Conservation (phyloP, 2,797 vertebrate genomes). For the Menidia menidia region DNA sequence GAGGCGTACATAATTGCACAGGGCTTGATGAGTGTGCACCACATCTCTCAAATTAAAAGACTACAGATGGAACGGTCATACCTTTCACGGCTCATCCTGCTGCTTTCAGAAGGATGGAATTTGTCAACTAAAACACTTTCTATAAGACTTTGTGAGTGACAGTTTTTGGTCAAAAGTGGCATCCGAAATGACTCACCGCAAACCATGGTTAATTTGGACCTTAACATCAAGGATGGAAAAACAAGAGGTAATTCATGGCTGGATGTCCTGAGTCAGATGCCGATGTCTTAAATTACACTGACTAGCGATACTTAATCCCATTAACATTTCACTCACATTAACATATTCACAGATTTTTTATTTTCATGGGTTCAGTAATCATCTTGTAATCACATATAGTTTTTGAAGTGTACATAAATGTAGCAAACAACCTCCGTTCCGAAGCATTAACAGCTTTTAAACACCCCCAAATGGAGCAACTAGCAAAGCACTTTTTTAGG, state of each 20-base stretch:
- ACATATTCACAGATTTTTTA: slow-evolving; percentile 21
- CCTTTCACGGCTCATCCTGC: slow-evolving; percentile 50
- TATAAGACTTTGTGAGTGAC: slow-evolving; percentile 26
- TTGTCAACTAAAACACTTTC: slow-evolving; percentile 17
- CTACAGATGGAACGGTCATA: slow-evolving; percentile 61
- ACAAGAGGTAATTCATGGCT: slow-evolving; percentile 2
- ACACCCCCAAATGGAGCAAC: background rate
- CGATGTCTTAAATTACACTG: slow-evolving; percentile 23
- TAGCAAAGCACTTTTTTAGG: background rate
- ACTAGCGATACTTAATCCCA: slow-evolving; percentile 18
- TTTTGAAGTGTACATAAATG: slow-evolving; percentile 23
- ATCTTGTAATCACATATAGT: slow-evolving; percentile 11
- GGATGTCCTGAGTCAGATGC: background rate
- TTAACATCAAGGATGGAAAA: background rate
- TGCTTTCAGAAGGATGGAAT: slow-evolving; percentile 24
- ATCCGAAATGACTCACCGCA: background rate
- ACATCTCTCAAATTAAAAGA: slow-evolving; percentile 60
- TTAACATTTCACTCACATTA: slow-evolving; percentile 27
- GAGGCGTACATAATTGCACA: slow-evolving; percentile 57
- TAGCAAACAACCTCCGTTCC: background rate
- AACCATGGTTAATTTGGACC: slow-evolving; percentile 16
- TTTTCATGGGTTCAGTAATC: slow-evolving; percentile 25
- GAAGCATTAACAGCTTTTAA: background rate
- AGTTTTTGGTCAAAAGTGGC: slow-evolving; percentile 20
- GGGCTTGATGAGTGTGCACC: slow-evolving; percentile 50